A percentile compares a stretch with the other conserved stretches of the same genome.
Conservation (phyloP, 2,888 invertebrate species). For the Netelia inedita region DNA sequence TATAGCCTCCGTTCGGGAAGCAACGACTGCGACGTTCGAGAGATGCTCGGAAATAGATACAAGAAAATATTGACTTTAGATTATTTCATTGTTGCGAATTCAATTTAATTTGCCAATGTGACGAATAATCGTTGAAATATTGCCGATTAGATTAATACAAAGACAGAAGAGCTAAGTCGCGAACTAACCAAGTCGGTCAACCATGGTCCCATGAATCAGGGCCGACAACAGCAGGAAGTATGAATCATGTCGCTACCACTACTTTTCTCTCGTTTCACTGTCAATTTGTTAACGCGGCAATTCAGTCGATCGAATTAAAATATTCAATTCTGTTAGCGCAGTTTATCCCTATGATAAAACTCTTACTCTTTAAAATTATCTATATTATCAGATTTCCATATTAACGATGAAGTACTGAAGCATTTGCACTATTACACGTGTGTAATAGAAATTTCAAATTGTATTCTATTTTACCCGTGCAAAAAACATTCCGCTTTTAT, state of each 20-base stretch:
- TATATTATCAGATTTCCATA: neutral
- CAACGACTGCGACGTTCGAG: slow-evolving; percentile 21
- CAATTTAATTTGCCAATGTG: neutral
- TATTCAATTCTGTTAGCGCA: neutral
- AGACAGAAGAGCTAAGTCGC: slow-evolving; percentile 76
- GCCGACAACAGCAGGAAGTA: slow-evolving; percentile 83
- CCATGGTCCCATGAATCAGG: slow-evolving; percentile 86
- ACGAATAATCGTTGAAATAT: slow-evolving; percentile 24
- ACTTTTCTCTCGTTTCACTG: slow-evolving; percentile 14
- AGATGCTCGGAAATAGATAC: neutral
- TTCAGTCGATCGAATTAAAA: slow-evolving; percentile 5
- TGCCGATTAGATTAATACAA: slow-evolving; percentile 66
- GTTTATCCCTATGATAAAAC: neutral
- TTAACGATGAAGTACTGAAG: neutral
- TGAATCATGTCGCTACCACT: slow-evolving; percentile 78
- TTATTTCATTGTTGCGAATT: slow-evolving; percentile 8
- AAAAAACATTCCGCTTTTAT: neutral
- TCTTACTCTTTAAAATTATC: neutral
- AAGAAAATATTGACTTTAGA: slow-evolving; percentile 24
- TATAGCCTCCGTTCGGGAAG: slow-evolving; percentile 42
- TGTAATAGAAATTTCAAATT: neutral
- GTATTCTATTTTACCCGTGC: neutral
- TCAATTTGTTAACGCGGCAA: slow-evolving; percentile 44
- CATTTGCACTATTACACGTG: neutral
- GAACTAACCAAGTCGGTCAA: slow-evolving; percentile 88